Percentiles rank a stretch among this genome's conserved stretches.
These are phyloP conservation scores for Euphonia xanthogaster DNA, from an alignment of 2,797 vertebrate species.

Conservation along the genomic window DNA sequence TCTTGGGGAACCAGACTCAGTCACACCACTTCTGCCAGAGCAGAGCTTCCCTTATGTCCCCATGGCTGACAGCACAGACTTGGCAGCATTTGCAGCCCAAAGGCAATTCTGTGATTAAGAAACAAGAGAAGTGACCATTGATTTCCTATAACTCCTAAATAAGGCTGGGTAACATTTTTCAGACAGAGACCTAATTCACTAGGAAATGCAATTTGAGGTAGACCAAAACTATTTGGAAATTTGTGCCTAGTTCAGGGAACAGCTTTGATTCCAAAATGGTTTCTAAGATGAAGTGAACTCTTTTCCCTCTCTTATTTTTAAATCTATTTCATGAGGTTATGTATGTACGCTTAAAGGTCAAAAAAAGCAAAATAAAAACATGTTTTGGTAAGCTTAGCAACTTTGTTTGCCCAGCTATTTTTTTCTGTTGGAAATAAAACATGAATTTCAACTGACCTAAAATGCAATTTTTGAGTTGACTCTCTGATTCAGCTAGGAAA, in stretches of 20 bases:
- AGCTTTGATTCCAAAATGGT: not conserved
- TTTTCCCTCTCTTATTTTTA: not conserved
- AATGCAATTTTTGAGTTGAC: not conserved
- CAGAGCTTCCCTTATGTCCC: not conserved
- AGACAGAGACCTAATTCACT: slow-evolving; percentile 3
- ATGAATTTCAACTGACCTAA: not conserved
- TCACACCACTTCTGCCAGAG: not conserved
- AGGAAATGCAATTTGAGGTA: not conserved
- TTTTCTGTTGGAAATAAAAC: not conserved
- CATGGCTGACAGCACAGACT: not conserved
- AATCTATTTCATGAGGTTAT: not conserved
- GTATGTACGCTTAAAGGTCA: not conserved
- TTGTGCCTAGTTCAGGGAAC: not conserved
- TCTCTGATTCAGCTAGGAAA: not conserved
- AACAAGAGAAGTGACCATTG: not conserved
- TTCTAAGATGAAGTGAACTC: not conserved
- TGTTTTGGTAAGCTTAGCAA: not conserved
- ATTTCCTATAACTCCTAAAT: not conserved
- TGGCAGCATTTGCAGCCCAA: not conserved
- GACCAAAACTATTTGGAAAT: slow-evolving; percentile 21
- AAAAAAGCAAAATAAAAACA: not conserved
- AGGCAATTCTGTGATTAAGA: not conserved
- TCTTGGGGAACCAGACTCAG: not conserved
- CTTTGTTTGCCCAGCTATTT: not conserved
- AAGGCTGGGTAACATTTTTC: not conserved